These are phyloP conservation scores for Esox masquinongy DNA, from an alignment of 2,797 vertebrate genomes.

Conservation along the genomic window DNA sequence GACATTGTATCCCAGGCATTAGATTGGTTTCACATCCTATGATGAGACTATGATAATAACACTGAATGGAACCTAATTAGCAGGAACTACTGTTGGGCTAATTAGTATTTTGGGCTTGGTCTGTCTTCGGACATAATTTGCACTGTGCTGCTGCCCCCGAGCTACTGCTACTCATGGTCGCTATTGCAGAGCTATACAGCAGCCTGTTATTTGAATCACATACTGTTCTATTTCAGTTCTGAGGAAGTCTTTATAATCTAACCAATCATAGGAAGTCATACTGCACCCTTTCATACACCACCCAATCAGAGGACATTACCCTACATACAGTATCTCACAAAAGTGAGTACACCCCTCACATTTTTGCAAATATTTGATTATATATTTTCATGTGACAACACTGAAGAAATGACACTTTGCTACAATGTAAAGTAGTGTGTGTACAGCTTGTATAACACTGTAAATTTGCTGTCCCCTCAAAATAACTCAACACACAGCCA, in stretches of 20 bases:
- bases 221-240: slow-evolving; percentile 21
- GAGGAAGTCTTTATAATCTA: slow-evolving; percentile 33
- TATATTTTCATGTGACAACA: no score
- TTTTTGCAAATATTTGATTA: no score
- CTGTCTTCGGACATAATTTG: slow-evolving; percentile 85
- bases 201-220: slow-evolving; percentile 35
- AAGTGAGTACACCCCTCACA: no score
- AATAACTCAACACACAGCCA: no score
- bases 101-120: slow-evolving; percentile 92
- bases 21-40: slow-evolving; percentile 96
- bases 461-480: no score
- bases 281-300: slow-evolving; percentile 38
- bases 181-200: slow-evolving; percentile 27
- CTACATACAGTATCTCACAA: no score
- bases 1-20: slow-evolving; percentile 90
- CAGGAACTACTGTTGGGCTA: slow-evolving; percentile 93
- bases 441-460: no score
- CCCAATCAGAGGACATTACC: slow-evolving; percentile 33
- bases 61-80: slow-evolving; percentile 98
- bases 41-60: slow-evolving; percentile 97
- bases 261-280: slow-evolving; percentile 33
- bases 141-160: slow-evolving; percentile 54
- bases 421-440: no score
- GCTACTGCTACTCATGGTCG: slow-evolving; percentile 39
- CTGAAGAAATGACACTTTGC: no score